Evolutionary conservation across 2,888 invertebrate species (phyloP).

Genomic region (Sarcophaga variegata): DNA sequence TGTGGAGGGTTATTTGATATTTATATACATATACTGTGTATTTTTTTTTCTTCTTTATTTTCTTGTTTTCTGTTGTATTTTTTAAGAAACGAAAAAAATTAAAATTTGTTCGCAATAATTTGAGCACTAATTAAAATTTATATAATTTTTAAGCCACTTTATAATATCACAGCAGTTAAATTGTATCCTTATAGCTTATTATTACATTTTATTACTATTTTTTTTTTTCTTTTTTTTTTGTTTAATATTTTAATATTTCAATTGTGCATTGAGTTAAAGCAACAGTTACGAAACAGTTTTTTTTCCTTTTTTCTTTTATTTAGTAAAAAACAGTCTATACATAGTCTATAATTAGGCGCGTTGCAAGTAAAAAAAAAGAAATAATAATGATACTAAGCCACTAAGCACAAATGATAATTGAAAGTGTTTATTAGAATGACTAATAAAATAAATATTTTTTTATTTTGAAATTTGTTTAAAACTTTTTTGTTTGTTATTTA

Average conservation of each 20-base stretch:
- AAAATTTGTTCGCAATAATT: not conserved
- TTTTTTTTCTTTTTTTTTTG: not conserved
- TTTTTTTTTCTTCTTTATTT: no score
- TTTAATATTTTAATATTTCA: constrained; percentile 6
- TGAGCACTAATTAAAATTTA: constrained; percentile 33
- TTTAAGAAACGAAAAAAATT: not conserved
- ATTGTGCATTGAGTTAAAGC: constrained; percentile 25
- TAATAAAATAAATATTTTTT: not conserved
- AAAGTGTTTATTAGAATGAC: not conserved
- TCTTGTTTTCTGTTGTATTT: constrained; percentile 1
- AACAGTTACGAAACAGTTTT: constrained; percentile 63
- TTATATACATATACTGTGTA: constrained; percentile 21
- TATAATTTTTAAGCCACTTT: constrained; percentile 67
- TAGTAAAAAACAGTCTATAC: not conserved
- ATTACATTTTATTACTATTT: constrained; percentile 1
- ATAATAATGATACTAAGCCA: constrained; percentile 60
- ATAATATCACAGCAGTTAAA: constrained; percentile 66
- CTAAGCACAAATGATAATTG: constrained; percentile 64
- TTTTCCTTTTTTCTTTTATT: not conserved
- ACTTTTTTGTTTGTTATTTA: constrained; percentile 5
- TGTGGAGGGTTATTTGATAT: constrained; percentile 42
- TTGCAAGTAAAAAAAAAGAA: constrained; percentile 31
- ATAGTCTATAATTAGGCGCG: constrained; percentile 52
- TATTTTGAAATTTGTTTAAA: not conserved
- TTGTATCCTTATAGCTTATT: constrained; percentile 16